phyloP scores from a whole-genome alignment of 2,797 vertebrate species.

The Antrozous pallidus region DNA sequence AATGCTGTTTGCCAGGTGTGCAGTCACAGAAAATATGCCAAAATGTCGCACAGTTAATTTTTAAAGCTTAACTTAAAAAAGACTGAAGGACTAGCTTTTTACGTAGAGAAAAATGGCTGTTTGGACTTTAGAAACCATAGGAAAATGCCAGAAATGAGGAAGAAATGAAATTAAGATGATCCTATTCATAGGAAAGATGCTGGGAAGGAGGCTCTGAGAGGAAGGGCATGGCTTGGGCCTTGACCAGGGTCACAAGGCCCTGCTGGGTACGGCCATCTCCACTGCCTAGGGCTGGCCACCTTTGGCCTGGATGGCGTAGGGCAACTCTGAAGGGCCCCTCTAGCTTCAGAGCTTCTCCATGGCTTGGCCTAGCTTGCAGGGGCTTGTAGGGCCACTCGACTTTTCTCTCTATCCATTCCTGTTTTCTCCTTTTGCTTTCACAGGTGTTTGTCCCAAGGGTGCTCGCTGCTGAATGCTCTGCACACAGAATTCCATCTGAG shows the following conservation, averaged over 20 bases:
- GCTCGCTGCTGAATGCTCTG: background rate
- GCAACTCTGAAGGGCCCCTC: background rate
- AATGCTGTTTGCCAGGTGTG: slow-evolving; percentile 50
- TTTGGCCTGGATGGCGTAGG: background rate
- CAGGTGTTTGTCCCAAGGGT: no score
- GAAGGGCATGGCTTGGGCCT: background rate
- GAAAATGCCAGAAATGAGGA: background rate
- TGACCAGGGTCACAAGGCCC: rapidly evolving
- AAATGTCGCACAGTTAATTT: slow-evolving; percentile 14
- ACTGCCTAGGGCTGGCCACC: rapidly evolving
- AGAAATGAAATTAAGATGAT: slow-evolving; percentile 10
- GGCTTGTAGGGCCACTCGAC: background rate
- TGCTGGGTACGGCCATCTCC: background rate
- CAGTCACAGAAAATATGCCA: background rate
- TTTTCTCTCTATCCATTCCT: background rate
- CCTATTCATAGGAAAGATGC: background rate
- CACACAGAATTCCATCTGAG: background rate
- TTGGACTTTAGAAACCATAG: background rate
- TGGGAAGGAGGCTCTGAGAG: background rate
- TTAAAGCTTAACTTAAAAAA: slow-evolving; percentile 35
- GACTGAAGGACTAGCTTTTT: background rate
- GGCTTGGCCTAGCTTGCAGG: background rate
- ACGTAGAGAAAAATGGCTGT: slow-evolving; percentile 13
- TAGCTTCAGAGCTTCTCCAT: background rate
- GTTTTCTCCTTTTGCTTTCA: background rate